phyloP scores from a whole-genome alignment of 2,888 invertebrate genomes.

The Cremastinae sp. region DNA sequence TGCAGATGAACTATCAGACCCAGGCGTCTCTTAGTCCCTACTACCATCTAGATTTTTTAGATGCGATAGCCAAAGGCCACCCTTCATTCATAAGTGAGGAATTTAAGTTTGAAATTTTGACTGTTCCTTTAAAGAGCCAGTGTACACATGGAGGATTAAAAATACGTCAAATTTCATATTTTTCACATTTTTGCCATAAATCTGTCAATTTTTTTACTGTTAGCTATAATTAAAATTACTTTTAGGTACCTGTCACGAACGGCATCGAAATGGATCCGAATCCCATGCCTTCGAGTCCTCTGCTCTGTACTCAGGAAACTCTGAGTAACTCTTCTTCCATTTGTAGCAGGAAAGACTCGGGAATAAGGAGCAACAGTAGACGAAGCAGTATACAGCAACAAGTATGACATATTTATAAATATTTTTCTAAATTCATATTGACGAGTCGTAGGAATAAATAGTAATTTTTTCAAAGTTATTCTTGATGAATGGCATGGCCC shows the following conservation, averaged over 20 bases:
- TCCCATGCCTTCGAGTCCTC: constrained; percentile 78
- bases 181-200: too few species aligned
- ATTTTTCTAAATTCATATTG: not conserved
- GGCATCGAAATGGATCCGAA: constrained; percentile 78
- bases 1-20: too few species aligned
- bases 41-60: too few species aligned
- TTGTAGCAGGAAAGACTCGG: constrained; percentile 93
- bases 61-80: too few species aligned
- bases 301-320: constrained; percentile 82
- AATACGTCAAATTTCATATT: too few species aligned
- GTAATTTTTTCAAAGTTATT: constrained; percentile 82
- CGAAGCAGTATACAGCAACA: constrained; percentile 93
- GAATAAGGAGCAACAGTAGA: constrained; percentile 91
- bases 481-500: constrained; percentile 83
- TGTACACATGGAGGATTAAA: too few species aligned
- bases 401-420: constrained; percentile 80
- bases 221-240: too few species aligned
- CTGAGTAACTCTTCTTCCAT: constrained; percentile 88
- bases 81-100: too few species aligned
- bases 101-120: too few species aligned
- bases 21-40: too few species aligned
- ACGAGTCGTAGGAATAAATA: not conserved
- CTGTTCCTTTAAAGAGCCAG: too few species aligned
- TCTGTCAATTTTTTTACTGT: too few species aligned
- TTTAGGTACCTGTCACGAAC: constrained; percentile 70